A percentile compares a stretch with the other conserved stretches of the same genome.
phyloP scores from a whole-genome alignment of 1,140 invertebrate species.

The Phthorimaea operculella region DNA sequence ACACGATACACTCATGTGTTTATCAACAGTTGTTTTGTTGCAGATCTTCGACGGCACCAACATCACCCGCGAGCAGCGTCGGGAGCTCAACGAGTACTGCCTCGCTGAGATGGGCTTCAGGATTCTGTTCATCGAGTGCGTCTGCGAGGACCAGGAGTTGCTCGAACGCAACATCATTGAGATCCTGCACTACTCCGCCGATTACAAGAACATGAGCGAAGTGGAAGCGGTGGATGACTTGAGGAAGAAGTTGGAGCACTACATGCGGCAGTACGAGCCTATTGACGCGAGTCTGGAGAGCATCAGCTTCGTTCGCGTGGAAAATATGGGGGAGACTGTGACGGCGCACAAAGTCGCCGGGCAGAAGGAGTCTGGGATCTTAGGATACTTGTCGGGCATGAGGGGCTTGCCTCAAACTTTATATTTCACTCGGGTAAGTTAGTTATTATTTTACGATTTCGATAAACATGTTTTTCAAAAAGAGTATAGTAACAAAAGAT shows the following conservation, averaged over 20 bases:
- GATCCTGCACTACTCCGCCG: conserved; percentile 90
- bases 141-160: conserved; percentile 85
- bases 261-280: conserved; percentile 83
- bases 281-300: conserved; percentile 51
- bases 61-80: conserved; percentile 82
- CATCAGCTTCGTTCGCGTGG: conserved; percentile 57
- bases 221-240: conserved; percentile 84
- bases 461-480: conserved; percentile 21
- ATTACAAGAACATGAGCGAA: conserved; percentile 84
- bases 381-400: conserved; percentile 62
- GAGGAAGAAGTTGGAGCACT: conserved; percentile 86
- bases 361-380: conserved; percentile 60
- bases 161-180: conserved; percentile 90
- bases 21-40: conserved; percentile 25
- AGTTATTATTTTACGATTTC: not conserved
- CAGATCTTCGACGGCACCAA: conserved; percentile 95
- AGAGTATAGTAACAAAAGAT: no score
- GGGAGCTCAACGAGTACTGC: conserved; percentile 81
- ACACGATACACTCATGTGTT: not conserved
- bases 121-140: conserved; percentile 92
- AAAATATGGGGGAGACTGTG: conserved; percentile 60
- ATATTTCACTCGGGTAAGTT: conserved; percentile 64
- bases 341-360: conserved; percentile 57
- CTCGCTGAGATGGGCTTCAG: conserved; percentile 81
- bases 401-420: conserved; percentile 58